Base-by-base conservation (phyloP, 1,140 invertebrate genomes). In the Drosophila asahinai region DNA sequence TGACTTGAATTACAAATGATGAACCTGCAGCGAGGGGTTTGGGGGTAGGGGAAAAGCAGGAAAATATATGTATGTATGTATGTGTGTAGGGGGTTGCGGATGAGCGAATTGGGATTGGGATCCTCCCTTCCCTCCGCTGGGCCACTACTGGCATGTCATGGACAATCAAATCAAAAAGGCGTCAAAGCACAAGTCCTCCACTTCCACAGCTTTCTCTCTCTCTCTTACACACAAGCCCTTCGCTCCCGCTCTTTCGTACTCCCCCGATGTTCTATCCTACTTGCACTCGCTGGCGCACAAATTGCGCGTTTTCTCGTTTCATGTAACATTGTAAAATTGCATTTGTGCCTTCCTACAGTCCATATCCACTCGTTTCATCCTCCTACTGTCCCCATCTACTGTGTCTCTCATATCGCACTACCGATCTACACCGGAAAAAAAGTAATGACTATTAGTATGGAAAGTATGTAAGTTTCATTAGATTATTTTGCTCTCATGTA, bases 161-260 rank as follows among this genome's bases (percentile, higher is more conserved):
- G 84, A 87, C 84, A 87, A 87, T 87, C 84, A 87, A 87, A 87
- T 87, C 84, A 87, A 89, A 84, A 87, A 67, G 84, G 84, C 84
- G 84, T 87, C 84, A 87, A 89, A 87, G 84, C 84, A 72, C 82
- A 84, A 75, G 78, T 80, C 78, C 73, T 62, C 15, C 33, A 36
- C 33, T 12, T 33, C 57, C n/a, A 36, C n/a, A 19, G 15, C 14
- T 43, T 33, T 61, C 19, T 22, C 40, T 12, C 67, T 74, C 64
- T 81, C 79, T 75, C 54, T 67, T 62, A 19, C 30, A 17, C 12
- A 1, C 74, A 52, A 52, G 5, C 70, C 25, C 49, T 5, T 42
- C 14, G 22, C n/a, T 17, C 62, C 62, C 59, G 80, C 74, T 78
- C 65, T 67, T 74, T 86, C 64, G 2, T 68, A 42, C 51, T 7